Conservation (phyloP, 2,797 vertebrate species). For the Crotalus adamanteus region DNA sequence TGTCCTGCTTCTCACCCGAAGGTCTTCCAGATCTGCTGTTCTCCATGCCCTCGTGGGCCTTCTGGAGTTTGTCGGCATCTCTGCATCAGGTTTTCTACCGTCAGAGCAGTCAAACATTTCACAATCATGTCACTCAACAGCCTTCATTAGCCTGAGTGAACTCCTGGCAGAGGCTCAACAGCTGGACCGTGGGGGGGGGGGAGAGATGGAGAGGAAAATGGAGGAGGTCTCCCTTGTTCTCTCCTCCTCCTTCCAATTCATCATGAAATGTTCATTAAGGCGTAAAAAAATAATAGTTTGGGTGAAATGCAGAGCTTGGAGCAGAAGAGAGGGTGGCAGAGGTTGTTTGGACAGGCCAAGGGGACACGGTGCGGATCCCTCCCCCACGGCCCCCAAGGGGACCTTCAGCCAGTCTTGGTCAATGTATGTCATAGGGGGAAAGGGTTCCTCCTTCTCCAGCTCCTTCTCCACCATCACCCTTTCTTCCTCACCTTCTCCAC, state of each 20-base stretch:
- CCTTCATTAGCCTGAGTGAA: constrained; percentile 81
- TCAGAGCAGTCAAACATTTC: constrained; percentile 74
- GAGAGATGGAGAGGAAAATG: constrained; percentile 65
- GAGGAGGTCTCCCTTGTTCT: constrained; percentile 59
- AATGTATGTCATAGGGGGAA: not conserved
- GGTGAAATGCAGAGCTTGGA: constrained; percentile 23
- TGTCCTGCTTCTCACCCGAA: too few relatives aligned
- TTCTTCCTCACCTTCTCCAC: not conserved
- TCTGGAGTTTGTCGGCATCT: too few relatives aligned
- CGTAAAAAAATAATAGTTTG: constrained; percentile 64
- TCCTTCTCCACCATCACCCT: not conserved
- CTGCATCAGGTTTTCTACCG: constrained; percentile 45
- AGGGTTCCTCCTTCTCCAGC: not conserved
- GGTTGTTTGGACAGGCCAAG: not conserved
- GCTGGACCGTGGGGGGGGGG: constrained; percentile 70
- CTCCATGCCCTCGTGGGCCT: too few relatives aligned
- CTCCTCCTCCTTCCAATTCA: constrained; percentile 68
- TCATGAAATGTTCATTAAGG: constrained; percentile 61
- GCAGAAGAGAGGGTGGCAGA: constrained; percentile 43
- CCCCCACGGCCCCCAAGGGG: not conserved
- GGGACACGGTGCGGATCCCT: not conserved
- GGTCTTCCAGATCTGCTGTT: too few relatives aligned
- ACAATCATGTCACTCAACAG: constrained; percentile 77
- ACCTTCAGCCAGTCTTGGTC: not conserved
- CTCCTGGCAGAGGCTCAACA: constrained; percentile 73